Evolutionary conservation across 1,140 invertebrate genomes (phyloP).

Genomic region (Meloidogyne hapla): DNA sequence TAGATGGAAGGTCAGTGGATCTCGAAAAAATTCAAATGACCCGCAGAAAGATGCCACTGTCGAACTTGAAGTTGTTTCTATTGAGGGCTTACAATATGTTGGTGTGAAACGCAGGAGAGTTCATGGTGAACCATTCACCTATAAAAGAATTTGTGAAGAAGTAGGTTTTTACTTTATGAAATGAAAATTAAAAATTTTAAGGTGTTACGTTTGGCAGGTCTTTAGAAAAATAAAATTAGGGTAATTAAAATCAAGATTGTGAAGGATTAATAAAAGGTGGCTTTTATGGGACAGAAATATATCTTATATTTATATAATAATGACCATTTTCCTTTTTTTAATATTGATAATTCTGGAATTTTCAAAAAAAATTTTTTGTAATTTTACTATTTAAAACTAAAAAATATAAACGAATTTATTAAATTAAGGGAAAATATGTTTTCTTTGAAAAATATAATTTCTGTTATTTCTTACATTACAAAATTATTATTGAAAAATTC

Average conservation of each 20-base stretch:
- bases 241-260: neutral
- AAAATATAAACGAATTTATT: too few relatives aligned
- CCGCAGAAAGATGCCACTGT: constrained; percentile 67
- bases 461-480: too few relatives aligned
- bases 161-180: constrained; percentile 67
- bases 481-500: neutral
- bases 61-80: constrained; percentile 77
- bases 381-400: too few relatives aligned
- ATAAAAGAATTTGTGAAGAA: constrained; percentile 82
- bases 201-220: constrained; percentile 12
- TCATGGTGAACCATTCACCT: constrained; percentile 80
- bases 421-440: too few relatives aligned
- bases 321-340: neutral
- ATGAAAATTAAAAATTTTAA: neutral
- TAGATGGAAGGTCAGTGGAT: constrained; percentile 54
- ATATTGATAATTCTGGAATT: too few relatives aligned
- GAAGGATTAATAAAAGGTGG: neutral
- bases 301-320: neutral
- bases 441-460: too few relatives aligned
- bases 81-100: constrained; percentile 67
- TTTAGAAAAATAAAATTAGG: constrained; percentile 4
- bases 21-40: constrained; percentile 21
- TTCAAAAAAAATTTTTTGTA: too few relatives aligned
- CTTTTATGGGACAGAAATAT: neutral
- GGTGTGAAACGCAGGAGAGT: constrained; percentile 77